Evolutionary conservation across 2,888 invertebrate species (phyloP).

Genomic region (Pandemis corylana): DNA sequence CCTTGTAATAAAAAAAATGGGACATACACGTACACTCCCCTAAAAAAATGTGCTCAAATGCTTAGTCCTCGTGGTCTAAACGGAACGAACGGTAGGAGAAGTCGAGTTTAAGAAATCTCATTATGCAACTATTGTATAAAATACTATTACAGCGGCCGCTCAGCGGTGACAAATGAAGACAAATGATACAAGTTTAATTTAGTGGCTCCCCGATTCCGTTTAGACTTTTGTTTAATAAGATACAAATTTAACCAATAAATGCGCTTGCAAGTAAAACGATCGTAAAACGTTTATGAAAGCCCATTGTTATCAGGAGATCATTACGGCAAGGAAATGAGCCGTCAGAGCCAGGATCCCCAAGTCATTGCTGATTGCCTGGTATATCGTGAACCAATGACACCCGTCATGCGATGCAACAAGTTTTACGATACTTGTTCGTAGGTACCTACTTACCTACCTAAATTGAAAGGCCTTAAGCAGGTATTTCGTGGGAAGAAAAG

Average conservation of each 20-base stretch:
- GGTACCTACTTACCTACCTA: neutral
- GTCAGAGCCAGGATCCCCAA: slow-evolving; percentile 44
- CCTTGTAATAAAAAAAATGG: no score
- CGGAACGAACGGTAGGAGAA: no score
- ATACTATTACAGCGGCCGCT: no score
- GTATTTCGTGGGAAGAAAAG: neutral
- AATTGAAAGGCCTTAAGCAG: neutral
- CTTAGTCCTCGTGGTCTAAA: no score
- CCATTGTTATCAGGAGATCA: slow-evolving; percentile 51
- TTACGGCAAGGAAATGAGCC: slow-evolving; percentile 53
- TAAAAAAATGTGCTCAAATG: no score
- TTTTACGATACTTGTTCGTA: slow-evolving; percentile 11
- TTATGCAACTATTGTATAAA: no score
- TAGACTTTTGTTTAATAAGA: neutral
- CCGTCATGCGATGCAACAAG: slow-evolving; percentile 51
- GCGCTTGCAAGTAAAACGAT: slow-evolving; percentile 12
- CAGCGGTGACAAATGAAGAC: no score
- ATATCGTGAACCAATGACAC: slow-evolving; percentile 49
- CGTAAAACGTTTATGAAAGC: slow-evolving; percentile 30
- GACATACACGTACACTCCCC: no score
- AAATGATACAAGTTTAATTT: neutral
- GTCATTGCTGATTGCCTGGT: slow-evolving; percentile 45
- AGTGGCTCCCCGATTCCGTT: neutral
- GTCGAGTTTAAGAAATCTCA: no score
- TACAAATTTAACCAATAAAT: neutral